phyloP scores from a whole-genome alignment of 2,113 vertebrate species.

The Pangasianodon gigas region DNA sequence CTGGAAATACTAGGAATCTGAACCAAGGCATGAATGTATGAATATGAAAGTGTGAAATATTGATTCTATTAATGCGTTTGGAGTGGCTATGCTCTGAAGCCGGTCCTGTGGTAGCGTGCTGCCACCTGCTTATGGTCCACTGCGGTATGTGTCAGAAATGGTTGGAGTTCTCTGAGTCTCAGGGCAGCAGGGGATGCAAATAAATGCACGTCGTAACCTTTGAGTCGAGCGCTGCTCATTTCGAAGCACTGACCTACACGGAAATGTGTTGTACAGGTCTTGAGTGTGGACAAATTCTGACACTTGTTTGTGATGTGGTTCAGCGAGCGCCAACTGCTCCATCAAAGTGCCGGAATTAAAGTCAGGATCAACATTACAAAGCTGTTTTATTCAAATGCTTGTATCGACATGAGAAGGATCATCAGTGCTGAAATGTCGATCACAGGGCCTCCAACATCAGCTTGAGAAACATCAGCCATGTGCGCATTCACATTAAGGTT shows the following conservation, averaged over 20 bases:
- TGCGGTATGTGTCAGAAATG: slow-evolving; percentile 60
- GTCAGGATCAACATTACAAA: slow-evolving; percentile 20
- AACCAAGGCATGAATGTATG: slow-evolving; percentile 61
- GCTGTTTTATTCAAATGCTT: slow-evolving; percentile 2
- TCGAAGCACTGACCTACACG: slow-evolving; percentile 77
- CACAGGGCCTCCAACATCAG: background rate
- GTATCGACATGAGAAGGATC: background rate
- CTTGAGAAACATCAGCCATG: background rate
- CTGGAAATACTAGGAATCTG: background rate
- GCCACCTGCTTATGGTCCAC: slow-evolving; percentile 55
- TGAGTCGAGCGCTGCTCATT: slow-evolving; percentile 75
- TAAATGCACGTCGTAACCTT: slow-evolving; percentile 78
- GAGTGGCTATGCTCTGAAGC: slow-evolving; percentile 58
- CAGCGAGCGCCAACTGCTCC: slow-evolving; percentile 57
- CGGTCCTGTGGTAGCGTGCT: slow-evolving; percentile 63
- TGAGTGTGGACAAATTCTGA: slow-evolving; percentile 73
- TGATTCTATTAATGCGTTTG: slow-evolving; percentile 64
- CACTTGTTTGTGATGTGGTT: slow-evolving; percentile 68
- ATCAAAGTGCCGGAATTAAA: slow-evolving; percentile 42
- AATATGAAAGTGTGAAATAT: slow-evolving; percentile 73
- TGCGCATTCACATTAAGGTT: background rate
- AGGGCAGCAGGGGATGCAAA: slow-evolving; percentile 71
- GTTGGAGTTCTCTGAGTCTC: slow-evolving; percentile 49
- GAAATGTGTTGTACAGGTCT: slow-evolving; percentile 70
- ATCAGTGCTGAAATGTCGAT: background rate